These are phyloP conservation scores for Drosophila bocki DNA, from an alignment of 1,140 invertebrate species.

Conservation along the genomic window DNA sequence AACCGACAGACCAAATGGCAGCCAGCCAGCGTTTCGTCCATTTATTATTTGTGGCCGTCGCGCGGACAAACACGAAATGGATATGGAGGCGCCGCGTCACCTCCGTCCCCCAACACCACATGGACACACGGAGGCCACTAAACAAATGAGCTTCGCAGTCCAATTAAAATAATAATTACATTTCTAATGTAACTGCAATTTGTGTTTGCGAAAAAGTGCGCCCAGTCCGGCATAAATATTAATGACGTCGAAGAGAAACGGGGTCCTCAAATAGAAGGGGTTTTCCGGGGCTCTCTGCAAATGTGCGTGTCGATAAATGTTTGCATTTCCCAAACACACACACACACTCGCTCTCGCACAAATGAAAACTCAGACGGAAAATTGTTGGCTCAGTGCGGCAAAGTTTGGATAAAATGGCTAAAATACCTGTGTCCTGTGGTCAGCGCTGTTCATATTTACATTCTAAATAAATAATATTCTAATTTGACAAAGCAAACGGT, in stretches of 20 bases:
- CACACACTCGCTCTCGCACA: slow-evolving; percentile 16
- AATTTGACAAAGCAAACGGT: slow-evolving; percentile 81
- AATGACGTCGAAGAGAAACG: slow-evolving; percentile 65
- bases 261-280: slow-evolving; percentile 12
- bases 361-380: slow-evolving; percentile 32
- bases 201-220: slow-evolving; percentile 65
- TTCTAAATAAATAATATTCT: slow-evolving; percentile 84
- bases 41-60: slow-evolving; percentile 74
- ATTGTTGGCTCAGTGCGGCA: slow-evolving; percentile 50
- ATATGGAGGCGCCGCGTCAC: not conserved
- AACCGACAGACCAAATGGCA: slow-evolving; percentile 65
- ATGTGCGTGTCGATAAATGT: slow-evolving; percentile 80
- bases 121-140: slow-evolving; percentile 9
- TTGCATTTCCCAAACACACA: slow-evolving; percentile 67
- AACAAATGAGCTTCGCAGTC: slow-evolving; percentile 71
- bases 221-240: slow-evolving; percentile 74
- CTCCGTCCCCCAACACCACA: not conserved
- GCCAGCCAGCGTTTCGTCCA: slow-evolving; percentile 52
- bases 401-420: slow-evolving; percentile 66
- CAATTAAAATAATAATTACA: slow-evolving; percentile 85
- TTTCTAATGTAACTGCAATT: slow-evolving; percentile 79
- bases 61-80: slow-evolving; percentile 31
- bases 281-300: slow-evolving; percentile 41
- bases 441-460: slow-evolving; percentile 78
- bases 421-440: slow-evolving; percentile 69